Conservation (phyloP, 35 echinoderm and acorn worm genomes). For the Patiria miniata region DNA sequence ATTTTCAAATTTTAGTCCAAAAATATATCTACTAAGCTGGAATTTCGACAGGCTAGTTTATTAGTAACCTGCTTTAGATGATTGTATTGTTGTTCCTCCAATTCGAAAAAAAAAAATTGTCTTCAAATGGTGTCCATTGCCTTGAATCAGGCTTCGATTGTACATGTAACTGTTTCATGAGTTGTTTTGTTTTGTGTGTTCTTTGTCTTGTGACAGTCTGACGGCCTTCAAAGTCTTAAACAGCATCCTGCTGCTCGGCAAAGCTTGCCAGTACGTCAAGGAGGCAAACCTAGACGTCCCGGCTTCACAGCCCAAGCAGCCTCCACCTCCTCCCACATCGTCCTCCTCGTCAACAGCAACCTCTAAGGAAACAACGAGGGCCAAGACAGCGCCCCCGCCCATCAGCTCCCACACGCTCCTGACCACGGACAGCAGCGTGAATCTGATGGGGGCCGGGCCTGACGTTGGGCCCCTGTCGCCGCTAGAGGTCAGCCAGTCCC, state of each 20-base stretch:
- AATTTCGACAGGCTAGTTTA: too few species aligned
- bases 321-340: not conserved
- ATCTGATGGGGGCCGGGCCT: constrained; percentile 1
- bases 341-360: not conserved
- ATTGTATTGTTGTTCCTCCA: too few species aligned
- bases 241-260: constrained; percentile 72
- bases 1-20: too few species aligned
- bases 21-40: too few species aligned
- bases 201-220: constrained; percentile 40
- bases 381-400: not conserved
- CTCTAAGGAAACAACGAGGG: not conserved
- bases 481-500: not conserved
- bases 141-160: too few species aligned
- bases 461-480: constrained; percentile 18
- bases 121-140: too few species aligned
- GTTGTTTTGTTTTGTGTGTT: not conserved
- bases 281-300: constrained; percentile 37
- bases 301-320: constrained; percentile 13
- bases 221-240: constrained; percentile 61
- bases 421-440: constrained; percentile 46
- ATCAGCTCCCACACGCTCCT: constrained; percentile 36
- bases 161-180: not conserved
- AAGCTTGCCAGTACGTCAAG: constrained; percentile 63
- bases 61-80: too few species aligned
- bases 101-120: too few species aligned